These are phyloP conservation scores for Chaetodon auriga DNA, from an alignment of 2,113 vertebrate species.

Conservation along the genomic window DNA sequence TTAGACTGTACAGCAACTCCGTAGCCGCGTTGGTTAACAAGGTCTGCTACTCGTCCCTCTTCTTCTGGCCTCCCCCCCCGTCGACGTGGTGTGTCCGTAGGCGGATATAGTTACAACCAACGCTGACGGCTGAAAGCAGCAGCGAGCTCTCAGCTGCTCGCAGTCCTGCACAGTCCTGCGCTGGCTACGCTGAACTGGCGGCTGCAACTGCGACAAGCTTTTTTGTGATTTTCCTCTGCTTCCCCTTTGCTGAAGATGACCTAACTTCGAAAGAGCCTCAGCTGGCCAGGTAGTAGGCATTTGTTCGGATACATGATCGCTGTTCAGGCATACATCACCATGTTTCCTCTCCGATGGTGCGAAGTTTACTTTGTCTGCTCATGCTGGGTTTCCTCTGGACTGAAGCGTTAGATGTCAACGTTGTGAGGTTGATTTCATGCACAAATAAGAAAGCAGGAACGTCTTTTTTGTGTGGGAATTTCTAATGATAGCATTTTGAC, in stretches of 20 bases:
- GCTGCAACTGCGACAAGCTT: constrained; percentile 42
- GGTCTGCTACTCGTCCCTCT: fast-evolving
- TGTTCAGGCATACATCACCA: constrained; percentile 22
- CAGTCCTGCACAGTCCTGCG: constrained; percentile 61
- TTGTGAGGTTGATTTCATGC: constrained; percentile 5
- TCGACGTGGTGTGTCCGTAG: constrained; percentile 54
- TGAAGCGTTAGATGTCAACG: constrained; percentile 23
- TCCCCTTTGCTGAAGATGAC: constrained; percentile 74
- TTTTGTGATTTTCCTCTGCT: background rate
- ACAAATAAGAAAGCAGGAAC: background rate
- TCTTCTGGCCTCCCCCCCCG: background rate
- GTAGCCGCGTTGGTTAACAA: fast-evolving
- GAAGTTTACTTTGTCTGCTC: constrained; percentile 44
- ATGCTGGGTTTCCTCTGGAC: constrained; percentile 32
- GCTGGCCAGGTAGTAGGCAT: constrained; percentile 72
- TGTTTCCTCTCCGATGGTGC: constrained; percentile 22
- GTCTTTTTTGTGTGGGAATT: background rate
- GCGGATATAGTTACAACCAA: constrained; percentile 78
- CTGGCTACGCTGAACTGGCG: constrained; percentile 32
- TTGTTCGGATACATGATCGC: constrained; percentile 25
- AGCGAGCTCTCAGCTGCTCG: constrained; percentile 61
- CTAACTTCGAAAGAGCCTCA: constrained; percentile 67
- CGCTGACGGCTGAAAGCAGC: constrained; percentile 56
- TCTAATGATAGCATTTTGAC: background rate
- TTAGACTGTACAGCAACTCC: fast-evolving